Conservation (phyloP, 2,888 invertebrate genomes). For the Nebria salina region DNA sequence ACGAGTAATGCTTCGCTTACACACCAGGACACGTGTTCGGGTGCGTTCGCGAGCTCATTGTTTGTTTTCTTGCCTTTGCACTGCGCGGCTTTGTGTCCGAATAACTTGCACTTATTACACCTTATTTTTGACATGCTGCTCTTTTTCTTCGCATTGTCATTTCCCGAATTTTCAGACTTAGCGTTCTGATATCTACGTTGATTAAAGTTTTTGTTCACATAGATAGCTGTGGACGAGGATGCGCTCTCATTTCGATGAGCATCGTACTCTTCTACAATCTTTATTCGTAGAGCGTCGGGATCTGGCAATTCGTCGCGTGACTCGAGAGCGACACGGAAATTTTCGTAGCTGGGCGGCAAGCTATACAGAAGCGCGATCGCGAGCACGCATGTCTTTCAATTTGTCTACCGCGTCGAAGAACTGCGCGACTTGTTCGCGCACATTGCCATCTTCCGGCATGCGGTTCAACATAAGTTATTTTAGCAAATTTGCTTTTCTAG, state of each 20-base stretch:
- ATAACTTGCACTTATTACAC: conserved; percentile 24
- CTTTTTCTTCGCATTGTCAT: conserved; percentile 28
- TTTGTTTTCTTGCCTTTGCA: conserved; percentile 26
- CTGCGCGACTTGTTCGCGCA: conserved; percentile 53
- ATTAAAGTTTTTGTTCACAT: conserved; percentile 10
- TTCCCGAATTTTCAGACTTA: conserved; percentile 27
- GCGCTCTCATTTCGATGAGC: conserved; percentile 46
- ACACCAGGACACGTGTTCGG: background rate
- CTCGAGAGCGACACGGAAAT: conserved; percentile 55
- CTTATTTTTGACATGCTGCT: conserved; percentile 12
- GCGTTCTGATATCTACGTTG: conserved; percentile 9
- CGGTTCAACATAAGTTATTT: conserved; percentile 54
- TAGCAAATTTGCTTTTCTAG: conserved; percentile 56
- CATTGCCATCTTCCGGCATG: conserved; percentile 52
- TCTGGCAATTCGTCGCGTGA: conserved; percentile 53
- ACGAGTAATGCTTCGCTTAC: conserved; percentile 20
- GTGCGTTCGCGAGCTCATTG: background rate
- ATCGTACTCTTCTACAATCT: conserved; percentile 51
- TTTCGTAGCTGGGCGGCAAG: conserved; percentile 53
- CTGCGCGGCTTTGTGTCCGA: conserved; percentile 32
- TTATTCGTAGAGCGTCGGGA: conserved; percentile 51
- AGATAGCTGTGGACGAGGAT: conserved; percentile 12
- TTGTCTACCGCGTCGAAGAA: conserved; percentile 50
- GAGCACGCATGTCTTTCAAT: conserved; percentile 53
- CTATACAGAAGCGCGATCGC: conserved; percentile 53